Percentiles rank a stretch among this genome's conserved stretches.
Conservation (phyloP, 2,888 invertebrate species). For the Gonocerus acuteangulatus region DNA sequence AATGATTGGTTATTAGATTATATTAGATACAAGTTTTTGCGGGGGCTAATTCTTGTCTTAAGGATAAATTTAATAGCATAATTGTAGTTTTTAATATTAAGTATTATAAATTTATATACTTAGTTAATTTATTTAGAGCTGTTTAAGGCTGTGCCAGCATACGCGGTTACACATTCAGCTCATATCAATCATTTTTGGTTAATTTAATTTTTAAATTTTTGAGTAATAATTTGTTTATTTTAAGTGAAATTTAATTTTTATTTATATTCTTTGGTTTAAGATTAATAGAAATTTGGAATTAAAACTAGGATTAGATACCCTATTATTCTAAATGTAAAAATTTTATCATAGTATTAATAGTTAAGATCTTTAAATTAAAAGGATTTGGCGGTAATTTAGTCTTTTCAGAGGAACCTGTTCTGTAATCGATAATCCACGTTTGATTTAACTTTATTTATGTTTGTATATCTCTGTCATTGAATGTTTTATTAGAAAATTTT, state of each 20-base stretch:
- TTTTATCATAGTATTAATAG: conserved; percentile 8
- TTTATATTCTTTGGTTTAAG: not conserved
- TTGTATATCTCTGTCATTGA: conserved; percentile 15
- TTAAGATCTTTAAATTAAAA: conserved; percentile 6
- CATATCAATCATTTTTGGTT: not conserved
- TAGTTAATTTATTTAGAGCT: not conserved
- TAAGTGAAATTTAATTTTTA: conserved; percentile 4
- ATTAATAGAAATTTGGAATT: not conserved
- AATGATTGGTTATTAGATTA: too few relatives aligned
- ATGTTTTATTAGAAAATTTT: not conserved
- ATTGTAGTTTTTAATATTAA: not conserved
- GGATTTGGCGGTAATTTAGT: conserved; percentile 8
- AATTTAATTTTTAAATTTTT: not conserved
- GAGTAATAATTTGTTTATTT: not conserved
- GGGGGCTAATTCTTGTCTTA: too few relatives aligned
- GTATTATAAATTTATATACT: not conserved
- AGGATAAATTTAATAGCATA: not conserved
- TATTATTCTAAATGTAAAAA: conserved; percentile 9
- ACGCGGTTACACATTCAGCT: conserved; percentile 3
- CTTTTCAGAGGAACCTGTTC: conserved; percentile 15
- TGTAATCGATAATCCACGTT: conserved; percentile 12
- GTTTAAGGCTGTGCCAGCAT: conserved; percentile 1
- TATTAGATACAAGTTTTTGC: not conserved
- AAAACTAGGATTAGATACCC: conserved; percentile 6
- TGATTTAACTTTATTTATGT: conserved; percentile 7